Evolutionary conservation across 2,113 vertebrate species (phyloP), one percentile per base, ranked within the genome.

Genomic region (Pionites leucogaster): DNA sequence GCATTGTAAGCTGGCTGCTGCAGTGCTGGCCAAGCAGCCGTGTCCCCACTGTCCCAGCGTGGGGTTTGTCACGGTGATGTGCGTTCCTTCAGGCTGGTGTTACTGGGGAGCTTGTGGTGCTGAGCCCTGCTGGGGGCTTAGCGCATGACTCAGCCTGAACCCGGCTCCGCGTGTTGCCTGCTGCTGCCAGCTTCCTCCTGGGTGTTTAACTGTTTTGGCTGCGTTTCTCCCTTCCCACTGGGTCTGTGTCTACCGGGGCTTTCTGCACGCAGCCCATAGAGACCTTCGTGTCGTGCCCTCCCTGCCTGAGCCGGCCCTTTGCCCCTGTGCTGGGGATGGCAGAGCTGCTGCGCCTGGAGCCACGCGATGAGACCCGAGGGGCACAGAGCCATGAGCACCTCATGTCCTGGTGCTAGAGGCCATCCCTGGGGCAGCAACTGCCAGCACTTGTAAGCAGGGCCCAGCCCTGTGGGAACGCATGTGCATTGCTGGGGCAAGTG

Each of bases 161-260:
- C 72, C 52, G 76, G 55, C 94, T 94, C 92, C 0, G 24, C 5
- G 0, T 83, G 83, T 71, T 82, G 88, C 65, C 79, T 80, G 63
- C 50, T 69, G 20, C 69, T 96, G 95, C 92, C 90, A 95, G 86
- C 88, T 93, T 91, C 92, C 93, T 75, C 83, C 95, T 92, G 78
- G 68, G 86, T 84, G 90, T 93, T 95, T 79, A 92, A 95, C 69
- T 92, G 88, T 94, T 96, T 86, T 82, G 92, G 77, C 88, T 93
- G 60, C 0, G 59, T 88, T 83, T 60, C 76, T 39, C 67, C 67
- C 59, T 86, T 91, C 93, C 86, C 44, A 8, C 77, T 79, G 88
- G 6, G 76, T 84, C 52, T 95, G 52, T 82, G 90, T 86, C 90
- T 90, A 83, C 42, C 39, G 69, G 28, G 62, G 42, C 41, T 74